Evolutionary conservation across 2,797 vertebrate genomes (phyloP), one percentile per base, ranked within the genome.

Genomic region (Hippocampus kuda): DNA sequence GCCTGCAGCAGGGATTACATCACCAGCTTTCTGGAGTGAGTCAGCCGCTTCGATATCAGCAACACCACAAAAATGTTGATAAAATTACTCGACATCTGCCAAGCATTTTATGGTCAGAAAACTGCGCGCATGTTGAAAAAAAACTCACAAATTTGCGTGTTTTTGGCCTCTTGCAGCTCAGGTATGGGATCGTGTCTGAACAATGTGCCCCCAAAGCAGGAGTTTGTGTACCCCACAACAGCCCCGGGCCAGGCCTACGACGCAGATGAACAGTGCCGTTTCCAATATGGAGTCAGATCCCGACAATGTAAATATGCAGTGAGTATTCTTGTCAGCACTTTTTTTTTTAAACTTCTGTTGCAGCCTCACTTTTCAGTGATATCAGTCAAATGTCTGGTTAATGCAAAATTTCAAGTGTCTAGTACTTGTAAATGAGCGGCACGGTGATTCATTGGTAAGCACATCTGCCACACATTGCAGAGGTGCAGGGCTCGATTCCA

Each of bases 241-340:
- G 95, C 96, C 0, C 97, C 97, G 0, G 97, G 97, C 67, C 97
- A 98, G 86, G 94, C 93, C 57, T 98, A 99, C 1, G 94, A 98
- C 1, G 97, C 97, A 0, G 97, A 98, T 0, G 96, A 99, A 67
- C 97, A 99, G 77, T 99, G 97, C 80, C 95, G 95, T 54, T 97
- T 98, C 90, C 97, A 99, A 88, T 96, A 98, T 63, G 97, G 96
- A 79, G 90, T 98, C 88, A 95, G 97, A 90, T 99, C 97, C 73
- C 95, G 96, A 84, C 97, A 98, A 88, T 99, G 97, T 93, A 98
- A 99, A 98, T 99, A 98, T 79, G 95, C 96, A 92, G 97, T 99
- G 93, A 93, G 85, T 77, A 24, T 60, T 18, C n/a, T 30, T 18
- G 27, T 65, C 22, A 9, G n/a, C 16, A 24, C n/a, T 46, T 26